Evolutionary conservation across 2,888 invertebrate species (phyloP).

Genomic region (Acrocyrtus sp.): DNA sequence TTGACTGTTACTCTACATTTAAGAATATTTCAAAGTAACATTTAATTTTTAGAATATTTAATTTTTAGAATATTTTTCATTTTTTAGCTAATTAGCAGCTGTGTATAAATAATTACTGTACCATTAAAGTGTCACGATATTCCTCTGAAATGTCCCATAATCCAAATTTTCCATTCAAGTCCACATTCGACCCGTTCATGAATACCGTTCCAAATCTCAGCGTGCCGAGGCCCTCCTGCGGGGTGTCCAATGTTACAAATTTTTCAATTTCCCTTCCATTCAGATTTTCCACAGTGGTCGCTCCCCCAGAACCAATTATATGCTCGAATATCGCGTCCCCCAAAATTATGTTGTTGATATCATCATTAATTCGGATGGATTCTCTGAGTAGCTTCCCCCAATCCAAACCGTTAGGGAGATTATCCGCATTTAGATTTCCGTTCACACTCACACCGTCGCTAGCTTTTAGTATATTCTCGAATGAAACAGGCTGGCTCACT

Average conservation of each 20-base stretch:
- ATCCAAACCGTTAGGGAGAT: slow-evolving; percentile 19
- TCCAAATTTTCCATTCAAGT: slow-evolving; percentile 22
- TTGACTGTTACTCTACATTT: slow-evolving; percentile 11
- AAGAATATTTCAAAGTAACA: not conserved
- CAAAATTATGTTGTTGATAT: not conserved
- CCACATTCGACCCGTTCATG: slow-evolving; percentile 22
- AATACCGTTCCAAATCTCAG: slow-evolving; percentile 27
- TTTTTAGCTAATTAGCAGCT: too few species aligned
- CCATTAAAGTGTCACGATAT: slow-evolving; percentile 52
- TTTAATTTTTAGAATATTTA: not conserved
- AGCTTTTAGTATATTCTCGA: not conserved
- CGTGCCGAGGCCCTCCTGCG: slow-evolving; percentile 29
- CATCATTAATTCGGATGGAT: slow-evolving; percentile 33
- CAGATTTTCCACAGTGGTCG: slow-evolving; percentile 18
- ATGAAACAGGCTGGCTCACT: not conserved
- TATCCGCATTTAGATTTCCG: slow-evolving; percentile 15
- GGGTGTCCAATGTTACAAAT: slow-evolving; percentile 34
- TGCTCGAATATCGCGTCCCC: slow-evolving; percentile 27
- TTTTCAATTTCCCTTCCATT: slow-evolving; percentile 47
- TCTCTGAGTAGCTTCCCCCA: slow-evolving; percentile 32
- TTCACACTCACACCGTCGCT: slow-evolving; percentile 3
- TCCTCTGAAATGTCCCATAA: slow-evolving; percentile 28
- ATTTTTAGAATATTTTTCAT: slow-evolving; percentile 10
- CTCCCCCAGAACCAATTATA: not conserved
- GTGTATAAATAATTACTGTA: too few species aligned